These are phyloP conservation scores for Sebastes nivosus DNA, from an alignment of 2,797 vertebrate genomes.

Conservation along the genomic window DNA sequence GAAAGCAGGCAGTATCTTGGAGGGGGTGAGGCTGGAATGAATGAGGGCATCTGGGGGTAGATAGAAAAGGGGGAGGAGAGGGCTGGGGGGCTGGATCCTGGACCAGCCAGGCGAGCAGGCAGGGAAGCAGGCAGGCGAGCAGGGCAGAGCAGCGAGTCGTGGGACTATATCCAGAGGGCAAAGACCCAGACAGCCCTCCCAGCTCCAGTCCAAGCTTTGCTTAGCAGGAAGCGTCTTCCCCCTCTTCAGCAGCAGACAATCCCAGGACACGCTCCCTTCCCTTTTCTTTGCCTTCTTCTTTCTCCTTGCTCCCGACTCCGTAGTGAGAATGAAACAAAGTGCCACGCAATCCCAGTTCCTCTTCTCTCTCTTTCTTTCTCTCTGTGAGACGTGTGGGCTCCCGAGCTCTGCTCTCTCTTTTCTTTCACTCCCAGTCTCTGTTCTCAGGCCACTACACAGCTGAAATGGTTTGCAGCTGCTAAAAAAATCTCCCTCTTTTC, in stretches of 20 bases:
- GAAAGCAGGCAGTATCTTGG: slow-evolving; percentile 58
- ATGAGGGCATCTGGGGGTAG: slow-evolving; percentile 64
- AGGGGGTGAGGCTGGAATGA: slow-evolving; percentile 54
- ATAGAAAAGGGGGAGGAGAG: slow-evolving; percentile 24
- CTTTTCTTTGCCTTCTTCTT: slow-evolving; percentile 18
- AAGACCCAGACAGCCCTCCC: slow-evolving; percentile 79
- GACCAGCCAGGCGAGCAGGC: slow-evolving; percentile 57
- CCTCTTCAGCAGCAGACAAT: slow-evolving; percentile 70
- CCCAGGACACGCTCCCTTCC: slow-evolving; percentile 69
- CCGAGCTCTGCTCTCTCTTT: slow-evolving; percentile 41
- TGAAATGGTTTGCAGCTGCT: slow-evolving; percentile 91
- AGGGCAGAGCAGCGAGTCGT: slow-evolving; percentile 67
- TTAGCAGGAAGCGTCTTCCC: slow-evolving; percentile 62
- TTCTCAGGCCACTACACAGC: slow-evolving; percentile 82
- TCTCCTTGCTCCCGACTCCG: slow-evolving; percentile 30
- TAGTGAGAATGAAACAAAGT: slow-evolving; percentile 68
- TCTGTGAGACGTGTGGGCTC: slow-evolving; percentile 54
- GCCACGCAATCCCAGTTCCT: slow-evolving; percentile 73
- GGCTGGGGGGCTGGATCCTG: slow-evolving; percentile 44
- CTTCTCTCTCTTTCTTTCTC: slow-evolving; percentile 32
- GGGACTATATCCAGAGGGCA: slow-evolving; percentile 84
- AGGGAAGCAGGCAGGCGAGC: slow-evolving; percentile 13
- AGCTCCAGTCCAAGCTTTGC: slow-evolving; percentile 65
- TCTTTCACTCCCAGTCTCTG: slow-evolving; percentile 69
- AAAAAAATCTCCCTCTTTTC: slow-evolving; percentile 87